Evolutionary conservation across 2,888 invertebrate species (phyloP).

Genomic region (Tineola bisselliella): DNA sequence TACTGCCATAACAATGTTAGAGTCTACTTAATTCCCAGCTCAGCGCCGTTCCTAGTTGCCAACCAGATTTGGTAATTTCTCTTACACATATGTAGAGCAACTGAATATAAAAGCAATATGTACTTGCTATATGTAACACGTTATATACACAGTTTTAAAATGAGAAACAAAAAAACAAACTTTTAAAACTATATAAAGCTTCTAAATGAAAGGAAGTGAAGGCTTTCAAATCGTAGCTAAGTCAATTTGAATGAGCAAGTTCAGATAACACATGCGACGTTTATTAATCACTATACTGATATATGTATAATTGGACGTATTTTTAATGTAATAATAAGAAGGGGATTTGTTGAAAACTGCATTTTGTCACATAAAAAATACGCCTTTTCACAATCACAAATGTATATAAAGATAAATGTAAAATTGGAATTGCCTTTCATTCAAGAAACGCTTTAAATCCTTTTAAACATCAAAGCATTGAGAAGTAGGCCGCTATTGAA

Average conservation of each 20-base stretch:
- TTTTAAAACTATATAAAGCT: neutral
- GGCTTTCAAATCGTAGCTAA: conserved; percentile 48
- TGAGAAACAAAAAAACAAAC: neutral
- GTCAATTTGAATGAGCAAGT: conserved; percentile 38
- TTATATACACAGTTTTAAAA: neutral
- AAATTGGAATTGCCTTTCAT: conserved; percentile 40
- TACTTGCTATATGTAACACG: neutral
- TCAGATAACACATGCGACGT: neutral
- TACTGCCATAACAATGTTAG: conserved; percentile 59
- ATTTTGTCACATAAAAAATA: neutral
- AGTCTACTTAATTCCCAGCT: no score
- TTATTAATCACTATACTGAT: no score
- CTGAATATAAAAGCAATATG: neutral
- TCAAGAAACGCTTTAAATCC: conserved; percentile 48
- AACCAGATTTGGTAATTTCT: conserved; percentile 40
- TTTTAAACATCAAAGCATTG: conserved; percentile 54
- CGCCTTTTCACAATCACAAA: neutral
- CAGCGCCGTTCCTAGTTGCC: conserved; percentile 31
- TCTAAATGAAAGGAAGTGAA: conserved; percentile 19
- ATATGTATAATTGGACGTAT: no score
- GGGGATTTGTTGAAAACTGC: neutral
- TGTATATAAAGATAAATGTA: conserved; percentile 12
- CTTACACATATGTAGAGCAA: neutral
- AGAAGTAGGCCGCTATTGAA: conserved; percentile 55
- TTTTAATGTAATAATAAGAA: no score